Base-by-base conservation (phyloP, 2,797 vertebrate genomes). In the Rhincodon typus region DNA sequence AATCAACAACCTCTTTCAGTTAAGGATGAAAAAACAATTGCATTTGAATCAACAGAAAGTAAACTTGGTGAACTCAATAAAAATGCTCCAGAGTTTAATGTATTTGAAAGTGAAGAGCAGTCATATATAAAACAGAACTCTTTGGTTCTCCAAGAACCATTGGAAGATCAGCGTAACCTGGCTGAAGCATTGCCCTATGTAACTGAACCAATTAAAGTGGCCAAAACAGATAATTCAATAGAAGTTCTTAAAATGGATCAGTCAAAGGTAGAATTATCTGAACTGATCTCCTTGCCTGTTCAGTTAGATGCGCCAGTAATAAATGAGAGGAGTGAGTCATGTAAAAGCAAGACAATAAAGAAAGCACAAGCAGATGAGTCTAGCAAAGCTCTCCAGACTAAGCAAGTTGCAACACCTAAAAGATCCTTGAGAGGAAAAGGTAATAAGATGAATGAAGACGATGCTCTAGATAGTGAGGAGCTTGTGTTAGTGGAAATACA, bases 191-290 rank as follows among this genome's bases (percentile, higher is more conserved):
- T 98, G n/a, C 97, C 97, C 0, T 97, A 97, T 96, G 98, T 98
- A 96, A 97, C 98, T 96, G 97, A 98, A 96, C 97, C 98, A 95
- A 97, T 98, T 96, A 97, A 98, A 95, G 97, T 97, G 82, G 97
- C 97, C 95, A 97, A 97, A 96, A 96, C 97, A 79, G 98, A 98
- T 97, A 98, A 98, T 90, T 96, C 98, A 91, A 95, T 98, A 95
- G 97, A 98, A 96, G 96, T 97, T 95, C 97, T 98, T 97, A 98
- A 98, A 96, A 97, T 23, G 97, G 96, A 96, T 97, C 96, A 96
- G 97, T 95, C 96, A 74, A 97, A 97, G 84, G 95, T 96, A 94
- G 90, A 97, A 95, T 96, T 94, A 42, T 30, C 94, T 72, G 94
- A 94, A 94, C 5, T 74, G 27, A 74, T 95, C 46, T 72, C 42